Evolutionary conservation across 2,797 vertebrate genomes (phyloP).

Genomic region (Limnodromus scolopaceus): DNA sequence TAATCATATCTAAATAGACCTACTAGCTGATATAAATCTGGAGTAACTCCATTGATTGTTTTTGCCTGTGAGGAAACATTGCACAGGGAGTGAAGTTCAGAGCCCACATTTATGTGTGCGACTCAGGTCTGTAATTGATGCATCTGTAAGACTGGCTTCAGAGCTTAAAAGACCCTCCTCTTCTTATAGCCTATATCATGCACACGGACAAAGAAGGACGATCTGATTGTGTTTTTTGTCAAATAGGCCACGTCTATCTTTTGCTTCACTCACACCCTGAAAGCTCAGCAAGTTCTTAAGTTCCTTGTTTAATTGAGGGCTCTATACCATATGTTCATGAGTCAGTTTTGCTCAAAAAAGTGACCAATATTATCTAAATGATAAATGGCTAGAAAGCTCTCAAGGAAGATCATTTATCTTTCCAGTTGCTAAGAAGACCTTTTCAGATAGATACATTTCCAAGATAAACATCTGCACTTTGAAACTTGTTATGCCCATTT

Average conservation of each 20-base stretch:
- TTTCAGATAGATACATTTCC: neutral
- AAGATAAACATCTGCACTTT: neutral
- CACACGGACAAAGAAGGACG: neutral
- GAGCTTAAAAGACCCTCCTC: neutral
- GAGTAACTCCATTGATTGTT: neutral
- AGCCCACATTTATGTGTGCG: neutral
- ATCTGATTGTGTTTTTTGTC: neutral
- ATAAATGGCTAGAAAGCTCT: constrained; percentile 28
- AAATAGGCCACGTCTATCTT: neutral
- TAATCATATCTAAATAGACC: neutral
- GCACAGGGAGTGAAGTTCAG: neutral
- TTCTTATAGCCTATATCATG: neutral
- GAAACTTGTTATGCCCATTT: neutral
- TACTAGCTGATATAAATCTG: neutral
- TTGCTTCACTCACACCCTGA: neutral
- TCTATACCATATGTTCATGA: constrained; percentile 7
- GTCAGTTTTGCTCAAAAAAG: constrained; percentile 35
- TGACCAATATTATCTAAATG: constrained; percentile 22
- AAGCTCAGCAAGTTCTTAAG: constrained; percentile 29
- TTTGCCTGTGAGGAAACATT: neutral
- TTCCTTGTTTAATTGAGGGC: neutral
- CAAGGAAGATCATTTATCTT: constrained; percentile 33
- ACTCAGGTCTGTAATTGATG: neutral
- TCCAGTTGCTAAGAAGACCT: neutral
- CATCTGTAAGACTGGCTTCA: neutral